Evolutionary conservation across 2,797 vertebrate species (phyloP), one percentile per base, ranked within the genome.

Genomic region (Gymnodraco acuticeps): DNA sequence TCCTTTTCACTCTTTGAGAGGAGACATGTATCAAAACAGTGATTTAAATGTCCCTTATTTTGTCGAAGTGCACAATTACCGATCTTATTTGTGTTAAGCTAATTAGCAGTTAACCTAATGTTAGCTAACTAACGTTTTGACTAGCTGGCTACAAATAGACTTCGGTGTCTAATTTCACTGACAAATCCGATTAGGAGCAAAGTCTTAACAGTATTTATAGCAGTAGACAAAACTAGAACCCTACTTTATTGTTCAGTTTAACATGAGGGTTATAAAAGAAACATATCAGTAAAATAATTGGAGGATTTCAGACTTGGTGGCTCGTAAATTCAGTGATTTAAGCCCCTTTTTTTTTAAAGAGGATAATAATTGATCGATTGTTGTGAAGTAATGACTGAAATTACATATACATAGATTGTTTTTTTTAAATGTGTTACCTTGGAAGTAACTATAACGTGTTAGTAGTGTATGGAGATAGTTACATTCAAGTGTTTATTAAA

Each of bases 401-500:
- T 42, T 72, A 23, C 46, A 55, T 27, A 11, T 46, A 41, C 1
- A 27, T 27, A 13, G 9, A 53, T 33, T 53, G 20, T 8, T 23
- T 38, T 14, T 14, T 6, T 51, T 20, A 16, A 43, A 38, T 6
- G 27, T 27, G 33, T 70, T n/a, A 55, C 17, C 20, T 9, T 6
- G 3, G 11, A 51, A 41, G 46, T 54, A 46, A 48, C 4, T 23
- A 17, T 51, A 53, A 51, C 13, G 1, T 9, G 33, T 59, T 42
- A 20, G 7, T 45, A n/a, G 27, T 15, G 3, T 13, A 60, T 4
- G 2, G 5, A 2, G n/a, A n/a, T 10, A 19, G 61, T 27, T 80
- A 73, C 45, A 10, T 77, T 75, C 31, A 71, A 0, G 53, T 65
- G 68, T 53, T 68, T 61, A 72, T 68, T 50, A 15, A 11, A 71